These are phyloP conservation scores for Myxocyprinus asiaticus DNA, from an alignment of 2,113 vertebrate genomes.

Conservation along the genomic window DNA sequence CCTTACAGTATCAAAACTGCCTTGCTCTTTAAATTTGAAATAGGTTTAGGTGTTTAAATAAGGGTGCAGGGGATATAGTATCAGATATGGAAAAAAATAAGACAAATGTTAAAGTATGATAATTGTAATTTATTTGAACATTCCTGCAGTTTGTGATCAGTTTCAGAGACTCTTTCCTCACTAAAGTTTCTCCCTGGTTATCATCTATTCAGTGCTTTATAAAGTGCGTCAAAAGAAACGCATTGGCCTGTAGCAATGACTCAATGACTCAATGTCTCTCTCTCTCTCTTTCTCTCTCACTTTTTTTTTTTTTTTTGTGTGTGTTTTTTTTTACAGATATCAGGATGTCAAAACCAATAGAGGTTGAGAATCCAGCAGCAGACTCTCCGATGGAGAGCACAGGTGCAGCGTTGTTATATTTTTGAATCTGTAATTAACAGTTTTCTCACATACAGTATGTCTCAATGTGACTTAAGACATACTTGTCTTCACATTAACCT, in stretches of 20 bases:
- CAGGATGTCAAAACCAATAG: slow-evolving; percentile 79
- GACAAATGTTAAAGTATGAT: background rate
- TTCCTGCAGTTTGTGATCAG: no score
- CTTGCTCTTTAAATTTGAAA: no score
- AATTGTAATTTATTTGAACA: no score
- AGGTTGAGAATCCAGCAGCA: slow-evolving; percentile 73
- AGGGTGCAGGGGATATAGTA: background rate
- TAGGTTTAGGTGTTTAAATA: background rate
- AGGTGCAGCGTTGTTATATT: slow-evolving; percentile 55
- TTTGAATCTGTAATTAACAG: background rate
- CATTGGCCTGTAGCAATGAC: background rate
- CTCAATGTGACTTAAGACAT: background rate
- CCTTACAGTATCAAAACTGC: no score
- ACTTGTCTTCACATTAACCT: background rate
- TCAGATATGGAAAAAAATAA: background rate
- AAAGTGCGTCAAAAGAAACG: background rate
- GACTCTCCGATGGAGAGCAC: slow-evolving; percentile 76
- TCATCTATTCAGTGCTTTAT: no score
- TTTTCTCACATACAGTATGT: background rate
- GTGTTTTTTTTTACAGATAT: slow-evolving; percentile 64
- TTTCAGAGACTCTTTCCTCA: no score
- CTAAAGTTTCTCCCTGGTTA: no score
- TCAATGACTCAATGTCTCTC: no score
- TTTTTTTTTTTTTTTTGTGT: slow-evolving; percentile 44
- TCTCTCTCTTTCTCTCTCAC: slow-evolving; percentile 19